A percentile compares a stretch with the other conserved stretches of the same genome.
Conservation (phyloP, 1,140 invertebrate species). For the Cydia splendana region DNA sequence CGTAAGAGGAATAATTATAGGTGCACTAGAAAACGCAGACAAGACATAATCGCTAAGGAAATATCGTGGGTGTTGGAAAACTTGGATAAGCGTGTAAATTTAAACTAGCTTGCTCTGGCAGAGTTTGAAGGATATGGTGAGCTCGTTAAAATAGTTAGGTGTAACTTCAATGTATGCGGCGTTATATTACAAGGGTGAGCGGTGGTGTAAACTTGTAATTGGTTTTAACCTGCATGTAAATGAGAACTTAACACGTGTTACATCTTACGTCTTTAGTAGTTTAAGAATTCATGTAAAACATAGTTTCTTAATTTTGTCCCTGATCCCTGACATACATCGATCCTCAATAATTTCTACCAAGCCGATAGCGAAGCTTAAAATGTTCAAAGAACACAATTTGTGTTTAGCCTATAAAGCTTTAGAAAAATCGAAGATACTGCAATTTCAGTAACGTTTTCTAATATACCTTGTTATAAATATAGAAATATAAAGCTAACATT, state of each 20-base stretch:
- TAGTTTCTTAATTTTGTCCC: no score
- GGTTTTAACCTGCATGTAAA: slow-evolving; percentile 1
- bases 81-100: slow-evolving; percentile 21
- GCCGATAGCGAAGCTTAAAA: no score
- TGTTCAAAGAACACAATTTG: no score
- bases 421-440: no score
- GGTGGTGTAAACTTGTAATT: slow-evolving; percentile 3
- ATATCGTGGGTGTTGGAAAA: background rate
- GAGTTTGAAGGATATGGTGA: background rate
- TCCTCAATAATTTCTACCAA: no score
- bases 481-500: no score
- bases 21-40: background rate
- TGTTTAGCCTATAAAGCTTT: no score
- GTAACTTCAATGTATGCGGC: background rate
- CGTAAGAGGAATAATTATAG: slow-evolving; percentile 12
- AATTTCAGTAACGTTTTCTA: no score
- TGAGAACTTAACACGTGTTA: background rate
- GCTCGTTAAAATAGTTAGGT: slow-evolving; percentile 7
- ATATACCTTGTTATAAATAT: no score
- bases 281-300: no score
- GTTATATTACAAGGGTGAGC: background rate
- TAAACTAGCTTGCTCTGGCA: background rate
- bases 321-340: no score
- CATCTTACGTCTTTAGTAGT: background rate
- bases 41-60: slow-evolving; percentile 8